These are phyloP conservation scores for Phortica okadai DNA, from an alignment of 2,888 invertebrate genomes.

Conservation along the genomic window DNA sequence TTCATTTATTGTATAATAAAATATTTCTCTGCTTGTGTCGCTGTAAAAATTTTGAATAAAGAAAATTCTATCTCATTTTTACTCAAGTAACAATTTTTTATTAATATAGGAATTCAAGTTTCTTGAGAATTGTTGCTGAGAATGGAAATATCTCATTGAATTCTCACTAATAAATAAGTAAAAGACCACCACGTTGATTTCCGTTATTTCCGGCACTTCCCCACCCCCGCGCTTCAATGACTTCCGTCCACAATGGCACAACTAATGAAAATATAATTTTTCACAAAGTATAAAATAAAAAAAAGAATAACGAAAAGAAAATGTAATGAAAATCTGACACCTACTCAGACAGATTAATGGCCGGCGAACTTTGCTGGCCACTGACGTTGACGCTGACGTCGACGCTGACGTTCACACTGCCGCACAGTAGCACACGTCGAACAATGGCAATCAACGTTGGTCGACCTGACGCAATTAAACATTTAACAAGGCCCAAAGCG, in stretches of 20 bases:
- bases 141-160: no score
- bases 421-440: constrained; percentile 8
- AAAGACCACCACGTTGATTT: no score
- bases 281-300: neutral
- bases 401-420: neutral
- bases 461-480: constrained; percentile 10
- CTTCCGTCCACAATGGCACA: neutral
- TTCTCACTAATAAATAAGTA: no score
- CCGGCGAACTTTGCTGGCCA: neutral
- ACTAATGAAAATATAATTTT: neutral
- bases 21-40: no score
- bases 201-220: no score
- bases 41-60: no score
- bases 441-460: neutral
- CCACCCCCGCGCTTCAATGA: neutral
- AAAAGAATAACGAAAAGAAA: neutral
- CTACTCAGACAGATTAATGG: neutral
- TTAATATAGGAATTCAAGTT: no score
- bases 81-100: no score
- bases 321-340: neutral
- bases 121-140: no score
- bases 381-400: neutral
- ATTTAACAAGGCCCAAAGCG: neutral
- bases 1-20: no score
- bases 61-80: no score